Conservation (phyloP, 2,113 vertebrate genomes). For the Alethe castanea region DNA sequence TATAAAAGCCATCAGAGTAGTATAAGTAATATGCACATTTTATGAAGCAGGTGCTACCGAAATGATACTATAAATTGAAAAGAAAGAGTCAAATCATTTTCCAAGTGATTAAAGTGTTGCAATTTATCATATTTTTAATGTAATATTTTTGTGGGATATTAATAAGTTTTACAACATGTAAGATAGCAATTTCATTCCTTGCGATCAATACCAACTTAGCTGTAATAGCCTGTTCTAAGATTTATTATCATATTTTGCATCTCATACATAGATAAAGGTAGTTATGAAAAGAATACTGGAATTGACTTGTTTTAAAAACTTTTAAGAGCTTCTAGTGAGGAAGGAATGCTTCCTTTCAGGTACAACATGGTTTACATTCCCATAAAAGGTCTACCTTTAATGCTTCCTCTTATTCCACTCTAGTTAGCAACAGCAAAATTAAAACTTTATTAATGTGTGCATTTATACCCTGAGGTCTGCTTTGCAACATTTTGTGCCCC, state of each 20-base stretch:
- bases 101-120: slow-evolving; percentile 59
- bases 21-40: slow-evolving; percentile 41
- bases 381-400: neutral
- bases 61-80: slow-evolving; percentile 54
- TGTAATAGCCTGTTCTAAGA: slow-evolving; percentile 44
- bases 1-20: slow-evolving; percentile 35
- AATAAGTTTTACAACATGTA: slow-evolving; percentile 58
- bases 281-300: neutral
- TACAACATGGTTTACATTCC: neutral
- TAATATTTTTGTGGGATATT: slow-evolving; percentile 53
- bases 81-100: slow-evolving; percentile 56
- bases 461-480: neutral
- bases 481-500: neutral
- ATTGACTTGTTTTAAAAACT: neutral
- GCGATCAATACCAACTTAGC: slow-evolving; percentile 41
- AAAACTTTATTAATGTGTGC: neutral
- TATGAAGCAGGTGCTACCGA: slow-evolving; percentile 51
- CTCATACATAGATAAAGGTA: slow-evolving; percentile 32
- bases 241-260: slow-evolving; percentile 56
- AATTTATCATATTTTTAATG: slow-evolving; percentile 64
- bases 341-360: neutral
- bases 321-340: neutral
- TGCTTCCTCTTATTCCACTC: neutral
- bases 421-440: neutral
- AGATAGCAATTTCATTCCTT: slow-evolving; percentile 46